phyloP scores from a whole-genome alignment of 2,797 vertebrate species.

The Enteromius unitaeniatus region DNA sequence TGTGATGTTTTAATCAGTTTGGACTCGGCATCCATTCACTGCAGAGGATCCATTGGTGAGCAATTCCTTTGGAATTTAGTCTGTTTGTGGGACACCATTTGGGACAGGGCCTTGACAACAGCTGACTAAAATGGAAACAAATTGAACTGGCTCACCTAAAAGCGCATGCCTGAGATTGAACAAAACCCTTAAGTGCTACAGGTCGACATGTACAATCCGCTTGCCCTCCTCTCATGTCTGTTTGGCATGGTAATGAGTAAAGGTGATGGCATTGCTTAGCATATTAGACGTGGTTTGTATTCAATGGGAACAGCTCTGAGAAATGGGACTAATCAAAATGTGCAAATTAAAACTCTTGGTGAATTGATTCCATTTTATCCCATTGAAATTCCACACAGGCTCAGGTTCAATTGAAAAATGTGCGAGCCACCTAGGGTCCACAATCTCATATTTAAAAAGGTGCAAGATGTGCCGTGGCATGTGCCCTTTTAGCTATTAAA shows the following conservation, averaged over 20 bases:
- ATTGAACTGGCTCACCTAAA: not conserved
- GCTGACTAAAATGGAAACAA: not conserved
- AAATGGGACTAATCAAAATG: slow-evolving; percentile 55
- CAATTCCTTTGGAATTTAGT: not conserved
- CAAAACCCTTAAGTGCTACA: slow-evolving; percentile 17
- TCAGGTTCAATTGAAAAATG: slow-evolving; percentile 46
- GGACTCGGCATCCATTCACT: not conserved
- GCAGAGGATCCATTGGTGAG: not conserved
- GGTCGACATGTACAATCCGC: slow-evolving; percentile 4
- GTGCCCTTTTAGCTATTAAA: not conserved
- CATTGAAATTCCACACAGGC: slow-evolving; percentile 51
- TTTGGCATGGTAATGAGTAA: slow-evolving; percentile 45
- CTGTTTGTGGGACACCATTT: not conserved
- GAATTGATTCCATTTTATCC: slow-evolving; percentile 48
- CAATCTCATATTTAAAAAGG: slow-evolving; percentile 18
- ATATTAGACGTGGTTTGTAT: slow-evolving; percentile 48
- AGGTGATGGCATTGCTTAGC: slow-evolving; percentile 45
- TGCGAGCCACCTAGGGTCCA: slow-evolving; percentile 24
- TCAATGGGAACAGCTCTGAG: slow-evolving; percentile 44
- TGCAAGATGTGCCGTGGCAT: slow-evolving; percentile 20
- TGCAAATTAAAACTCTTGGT: slow-evolving; percentile 54
- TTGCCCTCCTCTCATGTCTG: slow-evolving; percentile 20
- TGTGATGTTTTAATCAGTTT: not conserved
- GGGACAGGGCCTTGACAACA: not conserved
- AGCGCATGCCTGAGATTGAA: slow-evolving; percentile 5